Conservation (phyloP, 2,888 invertebrate genomes). For the Andrena marginata region DNA sequence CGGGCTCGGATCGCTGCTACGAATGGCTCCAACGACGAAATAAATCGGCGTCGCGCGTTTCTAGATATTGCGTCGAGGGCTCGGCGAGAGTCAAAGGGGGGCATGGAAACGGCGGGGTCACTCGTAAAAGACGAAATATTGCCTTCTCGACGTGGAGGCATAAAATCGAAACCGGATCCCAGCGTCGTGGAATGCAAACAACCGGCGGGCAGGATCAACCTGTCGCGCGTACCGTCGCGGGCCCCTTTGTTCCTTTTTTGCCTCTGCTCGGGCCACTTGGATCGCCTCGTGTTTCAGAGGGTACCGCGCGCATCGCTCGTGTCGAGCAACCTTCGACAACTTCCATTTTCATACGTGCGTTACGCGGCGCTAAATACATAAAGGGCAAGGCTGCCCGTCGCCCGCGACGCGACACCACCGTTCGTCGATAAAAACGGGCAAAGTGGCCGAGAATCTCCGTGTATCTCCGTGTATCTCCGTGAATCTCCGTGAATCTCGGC, state of each 20-base stretch:
- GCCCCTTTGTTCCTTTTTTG: constrained; percentile 10
- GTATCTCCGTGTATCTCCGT: constrained; percentile 44
- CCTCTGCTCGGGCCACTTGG: constrained; percentile 20
- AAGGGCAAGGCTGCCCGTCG: constrained; percentile 29
- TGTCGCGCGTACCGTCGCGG: constrained; percentile 33
- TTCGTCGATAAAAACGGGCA: constrained; percentile 58
- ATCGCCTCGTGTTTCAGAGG: constrained; percentile 1
- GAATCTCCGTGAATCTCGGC: constrained; percentile 60
- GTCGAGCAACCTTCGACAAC: constrained; percentile 18
- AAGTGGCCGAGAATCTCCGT: constrained; percentile 60
- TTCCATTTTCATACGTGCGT: constrained; percentile 14
- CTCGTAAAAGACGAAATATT: constrained; percentile 78
- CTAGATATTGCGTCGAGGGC: neutral
- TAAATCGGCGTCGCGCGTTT: neutral
- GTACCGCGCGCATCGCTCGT: constrained; percentile 22
- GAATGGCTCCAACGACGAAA: neutral
- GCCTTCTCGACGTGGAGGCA: constrained; percentile 73
- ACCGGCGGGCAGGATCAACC: constrained; percentile 65
- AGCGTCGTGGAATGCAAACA: constrained; percentile 70
- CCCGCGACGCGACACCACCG: neutral
- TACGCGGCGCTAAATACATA: constrained; percentile 29
- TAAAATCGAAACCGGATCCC: constrained; percentile 82
- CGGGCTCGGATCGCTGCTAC: neutral
- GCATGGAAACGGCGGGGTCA: constrained; percentile 1
- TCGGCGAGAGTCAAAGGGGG: neutral